Evolutionary conservation across 2,797 vertebrate species (phyloP), one percentile per base, ranked within the genome.

Genomic region (Esox masquinongy): DNA sequence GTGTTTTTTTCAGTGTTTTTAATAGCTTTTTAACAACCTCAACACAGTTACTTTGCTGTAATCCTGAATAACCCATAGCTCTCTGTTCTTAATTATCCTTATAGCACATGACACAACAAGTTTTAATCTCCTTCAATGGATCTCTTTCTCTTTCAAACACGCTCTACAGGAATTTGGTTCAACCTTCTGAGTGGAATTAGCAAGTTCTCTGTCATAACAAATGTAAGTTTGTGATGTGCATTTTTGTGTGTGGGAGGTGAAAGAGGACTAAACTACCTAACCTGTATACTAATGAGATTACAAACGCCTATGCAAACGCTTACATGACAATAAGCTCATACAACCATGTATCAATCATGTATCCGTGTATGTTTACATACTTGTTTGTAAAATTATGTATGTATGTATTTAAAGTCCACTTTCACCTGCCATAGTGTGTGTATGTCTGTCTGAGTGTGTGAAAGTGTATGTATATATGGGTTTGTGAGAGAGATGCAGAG

Each of bases 141-240:
- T 82, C 6, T 72, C 66, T 69, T 56, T 75, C 19, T 78, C 72
- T 84, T 19, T 82, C 63, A 73, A 68, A 49, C 82, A 76, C 83
- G 80, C 86, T 26, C 91, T 93, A 15, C 92, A 98, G 97, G 97
- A 75, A 97, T 98, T 93, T 98, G 97, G 97, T 97, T 94, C 91
- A 94, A 97, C 90, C 97, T 99, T 92, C 93, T 99, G 83, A 96
- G 94, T 80, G 94, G 96, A 76, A 97, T 99, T 82, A 98, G 98
- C 91, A 99, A 99, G 89, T 96, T 99, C 90, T 97, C 98, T 71
- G 97, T 99, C 82, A 99, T 99, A 92, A 99, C 96, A 91, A 99
- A 99, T 83, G 98, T 99, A 94, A 98, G 98, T 97, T 89, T 88
- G 75, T 77, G 47, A 34, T 22, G 50, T 50, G 12, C 29, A 15